These are phyloP conservation scores for Myotis pilosus DNA, from an alignment of 2,797 vertebrate species.

Conservation along the genomic window DNA sequence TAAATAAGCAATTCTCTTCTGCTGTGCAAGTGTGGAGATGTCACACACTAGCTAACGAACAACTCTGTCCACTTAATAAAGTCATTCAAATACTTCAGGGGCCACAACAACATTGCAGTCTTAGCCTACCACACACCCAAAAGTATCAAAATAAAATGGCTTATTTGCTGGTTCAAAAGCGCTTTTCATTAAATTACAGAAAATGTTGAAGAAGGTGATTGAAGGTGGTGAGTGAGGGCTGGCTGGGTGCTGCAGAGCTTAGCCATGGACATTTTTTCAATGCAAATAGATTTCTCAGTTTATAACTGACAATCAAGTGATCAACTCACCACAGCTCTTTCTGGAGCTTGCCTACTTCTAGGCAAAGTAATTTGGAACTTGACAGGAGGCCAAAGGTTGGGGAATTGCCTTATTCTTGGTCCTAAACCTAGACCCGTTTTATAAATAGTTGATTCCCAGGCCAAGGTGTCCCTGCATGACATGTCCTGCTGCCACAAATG, in stretches of 20 bases:
- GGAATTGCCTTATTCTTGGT: slow-evolving; percentile 47
- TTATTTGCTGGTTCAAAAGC: slow-evolving; percentile 30
- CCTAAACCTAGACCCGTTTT: slow-evolving; percentile 50
- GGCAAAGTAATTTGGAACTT: slow-evolving; percentile 39
- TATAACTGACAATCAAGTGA: background rate
- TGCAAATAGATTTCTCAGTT: background rate
- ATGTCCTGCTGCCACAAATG: slow-evolving; percentile 46
- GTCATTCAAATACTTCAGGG: background rate
- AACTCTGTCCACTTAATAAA: background rate
- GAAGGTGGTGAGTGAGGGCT: background rate
- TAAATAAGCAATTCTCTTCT: background rate
- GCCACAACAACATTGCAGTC: background rate
- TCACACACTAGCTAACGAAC: background rate
- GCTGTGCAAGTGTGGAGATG: background rate
- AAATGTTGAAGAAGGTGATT: background rate
- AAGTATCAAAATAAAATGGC: slow-evolving; percentile 47
- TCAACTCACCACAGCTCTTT: background rate
- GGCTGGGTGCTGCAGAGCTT: background rate
- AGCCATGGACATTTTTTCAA: background rate
- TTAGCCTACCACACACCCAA: background rate
- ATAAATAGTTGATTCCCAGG: slow-evolving; percentile 57
- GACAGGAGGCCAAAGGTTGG: background rate
- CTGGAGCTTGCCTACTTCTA: background rate
- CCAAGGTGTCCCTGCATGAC: slow-evolving; percentile 72
- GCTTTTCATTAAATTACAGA: slow-evolving; percentile 47